Base-by-base conservation (phyloP, 2,888 invertebrate genomes). In the Drosophila leonis region DNA sequence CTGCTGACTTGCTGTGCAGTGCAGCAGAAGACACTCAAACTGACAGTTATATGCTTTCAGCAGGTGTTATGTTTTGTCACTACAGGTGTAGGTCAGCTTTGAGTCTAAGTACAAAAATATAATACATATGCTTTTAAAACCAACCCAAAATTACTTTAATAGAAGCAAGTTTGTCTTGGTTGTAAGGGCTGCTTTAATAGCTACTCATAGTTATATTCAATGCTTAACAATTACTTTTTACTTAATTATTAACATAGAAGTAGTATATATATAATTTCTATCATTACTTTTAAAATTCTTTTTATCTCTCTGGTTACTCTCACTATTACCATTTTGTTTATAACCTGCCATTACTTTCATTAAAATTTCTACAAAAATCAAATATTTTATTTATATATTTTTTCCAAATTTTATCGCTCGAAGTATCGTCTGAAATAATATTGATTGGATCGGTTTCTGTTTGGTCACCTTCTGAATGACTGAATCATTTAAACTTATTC, bases 401-500 rank as follows among this genome's bases (percentile, higher is more conserved):
- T 2, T 15, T 37, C 6, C 10, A 41, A 8, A 12, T 33, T 24
- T 27, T 67, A 39, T 48, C 48, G 24, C 35, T 0, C 41, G 12
- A 18, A 33, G n/a, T 66, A 66, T 55, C 13, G 24, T 27, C 46
- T 33, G 15, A 55, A 41, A 39, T n/a, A 0, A 33, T 35, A 33
- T 42, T 46, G 35, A 49, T n/a, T 56, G 48, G 42, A 75, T 51
- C 72, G 48, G 72, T 29, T 20, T 7, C 51, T 57, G 56, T 37
- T 71, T 65, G 62, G 61, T 80, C 59, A 65, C 66, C 59, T 56
- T 35, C 13, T 60, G 64, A 71, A 55, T 76, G 76, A 63, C 67
- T 80, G 65, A 75, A 66, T 77, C 76, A 75, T 60, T 72, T 59
- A 1, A 65, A 62, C 60, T 57, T 69, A 74, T 82, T 74, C 63